These are phyloP conservation scores for Uropetala carovei DNA, from an alignment of 2,888 invertebrate genomes.

Conservation along the genomic window DNA sequence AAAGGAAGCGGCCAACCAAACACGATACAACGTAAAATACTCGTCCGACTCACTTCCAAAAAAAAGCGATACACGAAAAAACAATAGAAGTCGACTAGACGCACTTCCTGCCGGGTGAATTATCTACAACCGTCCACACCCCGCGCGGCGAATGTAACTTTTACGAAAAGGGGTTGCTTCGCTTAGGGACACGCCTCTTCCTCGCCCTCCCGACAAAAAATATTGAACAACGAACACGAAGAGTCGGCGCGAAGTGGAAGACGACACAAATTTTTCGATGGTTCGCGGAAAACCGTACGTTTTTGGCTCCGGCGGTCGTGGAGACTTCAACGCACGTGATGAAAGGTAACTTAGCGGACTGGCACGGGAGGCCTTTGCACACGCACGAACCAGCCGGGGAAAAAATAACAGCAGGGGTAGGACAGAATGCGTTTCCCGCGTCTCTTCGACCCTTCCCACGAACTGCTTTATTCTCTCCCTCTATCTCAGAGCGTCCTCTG, in stretches of 20 bases:
- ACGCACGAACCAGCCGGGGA: neutral
- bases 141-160: neutral
- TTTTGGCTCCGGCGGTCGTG: neutral
- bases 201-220: no score
- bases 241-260: neutral
- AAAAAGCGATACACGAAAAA: no score
- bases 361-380: neutral
- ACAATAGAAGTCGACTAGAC: neutral
- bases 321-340: conserved; percentile 33
- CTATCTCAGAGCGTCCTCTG: neutral
- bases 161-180: neutral
- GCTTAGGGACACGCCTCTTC: neutral
- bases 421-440: neutral
- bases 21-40: no score
- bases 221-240: no score
- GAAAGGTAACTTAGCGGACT: neutral
- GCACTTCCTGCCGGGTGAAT: neutral
- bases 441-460: conserved; percentile 21
- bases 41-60: neutral
- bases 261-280: neutral
- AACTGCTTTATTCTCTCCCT: neutral
- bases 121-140: neutral
- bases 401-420: neutral
- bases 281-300: neutral
- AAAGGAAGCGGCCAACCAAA: neutral